Evolutionary conservation across 1,140 invertebrate genomes (phyloP).

Genomic region (Hylaeus volcanicus): DNA sequence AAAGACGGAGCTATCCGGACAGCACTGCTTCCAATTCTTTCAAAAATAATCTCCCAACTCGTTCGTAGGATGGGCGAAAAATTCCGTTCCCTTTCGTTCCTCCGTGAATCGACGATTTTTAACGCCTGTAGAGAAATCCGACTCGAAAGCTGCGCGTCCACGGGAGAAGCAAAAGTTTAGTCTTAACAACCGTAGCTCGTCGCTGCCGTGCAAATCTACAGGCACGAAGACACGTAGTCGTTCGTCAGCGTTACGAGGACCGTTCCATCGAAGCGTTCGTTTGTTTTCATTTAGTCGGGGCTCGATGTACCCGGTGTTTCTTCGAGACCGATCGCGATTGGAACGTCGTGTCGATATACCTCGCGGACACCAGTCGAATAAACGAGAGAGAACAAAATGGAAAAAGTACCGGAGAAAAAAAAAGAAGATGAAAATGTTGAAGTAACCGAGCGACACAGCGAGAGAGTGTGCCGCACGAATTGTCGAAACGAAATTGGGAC

Average conservation of each 20-base stretch:
- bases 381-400: not conserved
- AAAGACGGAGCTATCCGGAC: constrained; percentile 6
- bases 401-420: not conserved
- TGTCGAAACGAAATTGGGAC: constrained; percentile 13
- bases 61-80: too few species aligned
- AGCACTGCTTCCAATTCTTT: constrained; percentile 14
- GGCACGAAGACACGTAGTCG: not conserved
- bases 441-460: constrained; percentile 9
- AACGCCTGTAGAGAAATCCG: not conserved
- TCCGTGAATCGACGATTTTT: too few species aligned
- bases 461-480: constrained; percentile 18
- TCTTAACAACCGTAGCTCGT: not conserved
- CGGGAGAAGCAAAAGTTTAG: not conserved
- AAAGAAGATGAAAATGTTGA: not conserved
- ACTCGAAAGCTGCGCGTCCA: not conserved
- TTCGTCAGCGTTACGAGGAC: not conserved
- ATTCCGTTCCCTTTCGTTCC: too few species aligned
- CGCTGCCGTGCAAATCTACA: not conserved
- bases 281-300: not conserved
- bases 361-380: not conserved
- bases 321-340: constrained; percentile 30
- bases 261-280: constrained; percentile 4
- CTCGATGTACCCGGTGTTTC: constrained; percentile 13
- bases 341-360: constrained; percentile 26
- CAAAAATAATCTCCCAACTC: not conserved